Base-by-base conservation (phyloP, 2,888 invertebrate genomes). In the Scaptomyza tumidula region DNA sequence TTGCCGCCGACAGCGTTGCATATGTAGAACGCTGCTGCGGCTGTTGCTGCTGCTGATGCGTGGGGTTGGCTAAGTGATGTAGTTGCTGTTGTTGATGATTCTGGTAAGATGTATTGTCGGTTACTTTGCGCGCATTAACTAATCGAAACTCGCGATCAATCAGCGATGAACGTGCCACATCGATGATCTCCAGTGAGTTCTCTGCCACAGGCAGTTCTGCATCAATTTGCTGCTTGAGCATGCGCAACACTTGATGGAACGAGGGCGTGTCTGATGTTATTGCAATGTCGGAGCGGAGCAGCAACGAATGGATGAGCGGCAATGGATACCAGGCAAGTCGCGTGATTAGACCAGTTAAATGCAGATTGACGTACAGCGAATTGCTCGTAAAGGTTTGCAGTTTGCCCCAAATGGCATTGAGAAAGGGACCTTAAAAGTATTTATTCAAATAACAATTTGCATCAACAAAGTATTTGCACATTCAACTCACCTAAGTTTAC, bases 181-280 rank as follows among this genome's bases (percentile, higher is more conserved):
- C 94, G 24, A 98, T 94, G 50, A 96, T 92, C 78, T 95, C 94
- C 29, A 93, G 90, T 0, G 93, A 92, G 87, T 95, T 92, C 71
- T 92, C 92, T 0, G 90, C 91, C 5, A 92, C 90, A 9, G 92
- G 93, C 73, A 97, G 93, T 88, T 95, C 94, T 68, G 96, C 95
- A 91, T 99, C 98, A 52, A 98, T 95, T 92, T 96, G 96, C 78
- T 97, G 96, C 86, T 97, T 97, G 49, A 98, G 93, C 49, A 95
- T 94, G 65, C 95, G 95, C 80, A 97, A 93, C 71, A 97, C 98
- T 95, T 98, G 98, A 92, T 96, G 96, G 73, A 98, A 93, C 4
- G 97, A 98, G 90, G 97, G 96, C 90, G 98, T 96, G 89, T 96
- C 96, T 1, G 98, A 98, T 91, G 98, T 97, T 89, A 98, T 95